Base-by-base conservation (phyloP, 2,888 invertebrate genomes). In the Tanypteryx hageni region DNA sequence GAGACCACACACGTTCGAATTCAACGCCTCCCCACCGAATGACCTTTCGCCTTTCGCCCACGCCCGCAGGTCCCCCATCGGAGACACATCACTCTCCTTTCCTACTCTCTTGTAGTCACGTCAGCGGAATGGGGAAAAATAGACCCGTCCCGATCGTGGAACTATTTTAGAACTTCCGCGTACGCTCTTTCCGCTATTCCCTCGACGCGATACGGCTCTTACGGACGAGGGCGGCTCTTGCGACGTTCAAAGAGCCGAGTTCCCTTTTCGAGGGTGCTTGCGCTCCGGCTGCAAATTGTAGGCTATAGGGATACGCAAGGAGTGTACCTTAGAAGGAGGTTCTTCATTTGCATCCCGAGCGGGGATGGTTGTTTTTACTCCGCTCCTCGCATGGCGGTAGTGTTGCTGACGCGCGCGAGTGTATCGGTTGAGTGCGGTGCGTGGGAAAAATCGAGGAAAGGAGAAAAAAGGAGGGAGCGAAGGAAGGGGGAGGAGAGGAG, bases 401-500 rank as follows among this genome's bases (percentile, higher is more conserved):
- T 44, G 89, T 64, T 18, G 22, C 76, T 31, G 61, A 86, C 59
- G n/a, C 31, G 59, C 61, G 86, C 86, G 89, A 89, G 89, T 44
- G 61, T 89, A 89, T 89, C 89, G 89, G 61, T 89, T 64, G 89
- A 89, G 89, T 89, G 89, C 18, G 89, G 89, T 68, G 89, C 89
- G 89, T 89, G 89, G 89, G 89, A 89, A 89, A 89, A 56, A 89
- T 89, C 89, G 61, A n/a, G 89, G 16, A 86, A 86, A 61, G 89
- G 89, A 89, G 89, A 89, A 89, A 89, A 89, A 89, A 83, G 11
- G 83, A 83, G 56, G 31, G 64, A 7, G 64, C 18, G 57, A 14
- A 57, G 85, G 16, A n/a, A 58, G 56, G n/a, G n/a, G 76, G n/a
- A 64, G 64, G 18, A 16, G 16, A 10, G 64, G 64, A 64, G 64